Evolutionary conservation across 2,888 invertebrate species (phyloP), one percentile per base, ranked within the genome.

Genomic region (Ophioninae sp.): DNA sequence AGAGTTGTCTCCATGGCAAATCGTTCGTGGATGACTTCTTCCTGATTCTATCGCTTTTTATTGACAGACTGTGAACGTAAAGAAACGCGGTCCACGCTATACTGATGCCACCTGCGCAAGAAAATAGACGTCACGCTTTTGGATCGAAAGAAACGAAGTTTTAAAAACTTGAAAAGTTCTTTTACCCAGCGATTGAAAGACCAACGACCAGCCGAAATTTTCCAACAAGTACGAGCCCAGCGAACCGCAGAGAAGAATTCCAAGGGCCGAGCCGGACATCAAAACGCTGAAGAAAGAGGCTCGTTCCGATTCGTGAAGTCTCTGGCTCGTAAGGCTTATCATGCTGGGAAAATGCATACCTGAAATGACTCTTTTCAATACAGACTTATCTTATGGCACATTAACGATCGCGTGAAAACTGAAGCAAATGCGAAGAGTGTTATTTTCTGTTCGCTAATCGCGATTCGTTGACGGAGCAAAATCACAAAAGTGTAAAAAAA

Each of bases 241-340:
- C 82, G 95, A 95, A 37, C 96, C 96, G 51, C 95, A 95, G 0
- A 96, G 91, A 10, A 96, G 91, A 0, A 95, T 96, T 37, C 96
- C 96, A 90, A 94, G 93, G 69, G 94, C 94, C 7, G 94, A 94
- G 30, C 96, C 96, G 17, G 96, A 94, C 41, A 95, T 94, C 77
- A 95, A 93, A 85, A 95, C 92, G 82, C 95, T 95, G 91, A 95
- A 96, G 85, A 95, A 95, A 67, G 95, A 95, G 63, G 95, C 94
- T 85, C 96, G 94, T 88, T 96, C 96, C 80, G 93, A 93, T 86
- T 95, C 94, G 59, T 94, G 94, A 75, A 96, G 93, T 90, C 95
- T 95, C 92, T 95, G 94, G 87, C 95, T 95, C 68, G 95, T 95
- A 74, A 96, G 91, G 89, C 95, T 96, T 74, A 95, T 96, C 94